These are phyloP conservation scores for Lucilia cuprina DNA, from an alignment of 1,140 invertebrate species.

Conservation along the genomic window DNA sequence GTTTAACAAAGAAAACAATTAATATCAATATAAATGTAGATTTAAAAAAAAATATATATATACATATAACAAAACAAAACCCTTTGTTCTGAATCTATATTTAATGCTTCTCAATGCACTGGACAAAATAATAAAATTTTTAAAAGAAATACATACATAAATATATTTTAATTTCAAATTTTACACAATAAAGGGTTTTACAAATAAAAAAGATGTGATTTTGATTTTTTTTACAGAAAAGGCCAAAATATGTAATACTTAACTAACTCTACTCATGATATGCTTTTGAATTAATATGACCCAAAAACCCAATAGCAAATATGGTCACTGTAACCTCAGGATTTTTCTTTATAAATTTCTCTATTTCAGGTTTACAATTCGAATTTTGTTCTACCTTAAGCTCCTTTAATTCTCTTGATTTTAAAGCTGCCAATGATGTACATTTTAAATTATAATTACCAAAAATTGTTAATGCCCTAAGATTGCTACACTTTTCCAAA, in stretches of 20 bases:
- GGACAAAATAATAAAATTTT: background rate
- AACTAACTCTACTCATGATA: background rate
- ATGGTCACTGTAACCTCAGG: background rate
- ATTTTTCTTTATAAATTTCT: background rate
- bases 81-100: background rate
- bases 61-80: background rate
- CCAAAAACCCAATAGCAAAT: background rate
- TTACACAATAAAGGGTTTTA: conserved; percentile 15
- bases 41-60: background rate
- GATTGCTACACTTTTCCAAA: background rate
- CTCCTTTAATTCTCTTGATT: background rate
- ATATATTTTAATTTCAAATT: conserved; percentile 5
- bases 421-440: background rate
- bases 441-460: conserved; percentile 7
- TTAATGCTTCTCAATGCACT: background rate
- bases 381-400: background rate
- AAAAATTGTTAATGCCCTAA: background rate
- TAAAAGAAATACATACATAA: background rate
- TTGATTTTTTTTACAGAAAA: too few species aligned
- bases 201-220: background rate
- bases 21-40: background rate
- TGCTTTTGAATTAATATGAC: background rate
- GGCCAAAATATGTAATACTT: too few species aligned
- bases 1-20: background rate
- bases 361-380: background rate